Evolutionary conservation across 2,113 vertebrate species (phyloP).

Genomic region (Microcebus tavaratra): DNA sequence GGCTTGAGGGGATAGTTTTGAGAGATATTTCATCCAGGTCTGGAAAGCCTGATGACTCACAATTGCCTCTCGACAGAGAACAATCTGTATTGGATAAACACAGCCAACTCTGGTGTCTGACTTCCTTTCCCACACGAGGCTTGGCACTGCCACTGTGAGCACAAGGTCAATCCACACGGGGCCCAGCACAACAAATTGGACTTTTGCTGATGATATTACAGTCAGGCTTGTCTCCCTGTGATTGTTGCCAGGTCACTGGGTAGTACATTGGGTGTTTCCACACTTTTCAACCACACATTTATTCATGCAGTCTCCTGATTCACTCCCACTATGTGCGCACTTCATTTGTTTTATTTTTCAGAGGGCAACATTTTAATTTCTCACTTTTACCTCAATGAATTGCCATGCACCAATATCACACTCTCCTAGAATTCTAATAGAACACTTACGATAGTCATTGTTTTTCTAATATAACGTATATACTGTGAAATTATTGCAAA

Average conservation of each 20-base stretch:
- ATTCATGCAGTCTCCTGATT: not conserved
- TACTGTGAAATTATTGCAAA: not conserved
- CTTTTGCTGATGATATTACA: not conserved
- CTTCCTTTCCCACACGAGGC: not conserved
- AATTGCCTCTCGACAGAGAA: not conserved
- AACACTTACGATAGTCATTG: not conserved
- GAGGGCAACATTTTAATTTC: not conserved
- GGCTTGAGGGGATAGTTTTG: not conserved
- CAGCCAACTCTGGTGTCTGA: not conserved
- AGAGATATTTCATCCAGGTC: not conserved
- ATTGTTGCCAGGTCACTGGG: not conserved
- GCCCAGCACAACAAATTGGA: not conserved
- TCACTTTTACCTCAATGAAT: not conserved
- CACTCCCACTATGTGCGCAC: no score
- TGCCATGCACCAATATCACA: not conserved
- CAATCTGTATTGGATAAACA: not conserved
- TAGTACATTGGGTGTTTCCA: not conserved
- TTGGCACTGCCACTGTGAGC: not conserved
- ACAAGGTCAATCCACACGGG: not conserved
- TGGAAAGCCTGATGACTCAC: conserved; percentile 10
- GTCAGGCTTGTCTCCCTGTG: not conserved
- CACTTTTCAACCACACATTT: not conserved
- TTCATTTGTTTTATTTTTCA: not conserved
- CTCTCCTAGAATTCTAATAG: not conserved
- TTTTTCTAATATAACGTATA: not conserved